Percentiles rank a stretch among this genome's conserved stretches.
These are phyloP conservation scores for Empidonax alnorum DNA, from an alignment of 2,113 vertebrate genomes.

Conservation along the genomic window DNA sequence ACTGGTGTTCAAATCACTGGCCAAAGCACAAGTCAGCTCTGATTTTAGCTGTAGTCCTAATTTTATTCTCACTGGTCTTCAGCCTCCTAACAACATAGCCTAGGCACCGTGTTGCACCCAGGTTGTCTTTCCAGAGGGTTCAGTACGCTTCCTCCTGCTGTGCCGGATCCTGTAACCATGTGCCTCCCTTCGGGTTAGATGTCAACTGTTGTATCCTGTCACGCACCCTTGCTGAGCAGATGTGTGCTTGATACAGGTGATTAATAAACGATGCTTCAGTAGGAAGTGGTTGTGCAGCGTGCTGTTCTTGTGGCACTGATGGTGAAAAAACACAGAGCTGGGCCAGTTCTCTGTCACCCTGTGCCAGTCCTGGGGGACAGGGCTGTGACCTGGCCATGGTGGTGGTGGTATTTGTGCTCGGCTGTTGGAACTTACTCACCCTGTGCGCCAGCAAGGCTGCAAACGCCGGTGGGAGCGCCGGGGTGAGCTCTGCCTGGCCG, in stretches of 20 bases:
- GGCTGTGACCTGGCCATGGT: rapidly evolving
- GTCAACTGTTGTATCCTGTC: not conserved
- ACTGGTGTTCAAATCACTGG: not conserved
- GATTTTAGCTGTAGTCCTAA: not conserved
- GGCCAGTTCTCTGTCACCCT: not conserved
- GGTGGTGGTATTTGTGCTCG: no score
- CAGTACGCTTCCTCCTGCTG: not conserved
- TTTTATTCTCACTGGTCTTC: not conserved
- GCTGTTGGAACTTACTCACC: rapidly evolving
- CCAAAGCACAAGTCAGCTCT: not conserved
- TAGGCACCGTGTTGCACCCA: not conserved
- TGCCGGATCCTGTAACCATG: not conserved
- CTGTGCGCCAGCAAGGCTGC: not conserved
- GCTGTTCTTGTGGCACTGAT: not conserved
- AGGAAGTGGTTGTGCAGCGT: rapidly evolving
- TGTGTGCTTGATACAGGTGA: conserved; percentile 31
- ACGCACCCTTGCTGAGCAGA: conserved; percentile 14
- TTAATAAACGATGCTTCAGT: conserved; percentile 52
- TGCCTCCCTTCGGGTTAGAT: not conserved
- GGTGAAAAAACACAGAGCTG: rapidly evolving
- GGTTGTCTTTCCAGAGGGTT: not conserved
- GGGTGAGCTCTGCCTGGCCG: rapidly evolving
- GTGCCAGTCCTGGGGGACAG: rapidly evolving
- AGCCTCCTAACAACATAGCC: not conserved
- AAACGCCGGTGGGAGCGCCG: rapidly evolving